A percentile compares a stretch with the other conserved stretches of the same genome.
These are phyloP conservation scores for Lepidochitona cinerea DNA, from an alignment of 2,888 invertebrate genomes.

Conservation along the genomic window DNA sequence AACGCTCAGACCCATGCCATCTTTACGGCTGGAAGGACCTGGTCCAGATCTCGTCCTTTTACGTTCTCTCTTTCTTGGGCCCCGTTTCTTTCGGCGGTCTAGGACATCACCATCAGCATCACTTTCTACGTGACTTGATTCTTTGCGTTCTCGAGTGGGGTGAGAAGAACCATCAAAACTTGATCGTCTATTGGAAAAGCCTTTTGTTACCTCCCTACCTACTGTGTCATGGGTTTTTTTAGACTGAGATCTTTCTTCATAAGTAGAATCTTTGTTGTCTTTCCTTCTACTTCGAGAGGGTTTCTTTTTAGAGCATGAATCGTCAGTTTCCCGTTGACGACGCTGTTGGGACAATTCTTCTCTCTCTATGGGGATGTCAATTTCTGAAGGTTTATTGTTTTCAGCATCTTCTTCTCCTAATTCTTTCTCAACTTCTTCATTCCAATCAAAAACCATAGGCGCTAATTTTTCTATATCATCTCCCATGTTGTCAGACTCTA, in stretches of 20 bases:
- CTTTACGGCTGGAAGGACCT: background rate
- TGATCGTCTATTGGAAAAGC: background rate
- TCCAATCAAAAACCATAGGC: slow-evolving; percentile 54
- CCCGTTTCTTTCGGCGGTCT: background rate
- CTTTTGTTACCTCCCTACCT: background rate
- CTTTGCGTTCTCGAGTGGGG: background rate
- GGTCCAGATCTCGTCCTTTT: background rate
- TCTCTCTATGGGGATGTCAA: background rate
- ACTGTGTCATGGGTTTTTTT: background rate
- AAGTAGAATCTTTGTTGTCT: background rate
- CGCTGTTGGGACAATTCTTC: background rate
- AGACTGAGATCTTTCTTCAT: background rate
- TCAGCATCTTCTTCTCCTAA: slow-evolving; percentile 24
- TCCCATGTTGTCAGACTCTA: slow-evolving; percentile 35
- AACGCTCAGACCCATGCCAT: background rate
- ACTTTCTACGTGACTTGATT: background rate
- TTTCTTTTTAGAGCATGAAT: background rate
- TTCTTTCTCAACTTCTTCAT: slow-evolving; percentile 57
- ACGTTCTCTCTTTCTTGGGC: background rate
- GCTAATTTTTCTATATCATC: slow-evolving; percentile 39
- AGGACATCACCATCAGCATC: background rate
- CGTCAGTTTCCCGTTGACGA: background rate
- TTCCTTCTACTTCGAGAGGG: background rate
- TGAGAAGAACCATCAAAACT: background rate
- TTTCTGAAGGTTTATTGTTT: background rate